Evolutionary conservation across 30 jellyfish, hydroid and myxozoan genomes (phyloP).

Genomic region (Chironex yamaguchii): DNA sequence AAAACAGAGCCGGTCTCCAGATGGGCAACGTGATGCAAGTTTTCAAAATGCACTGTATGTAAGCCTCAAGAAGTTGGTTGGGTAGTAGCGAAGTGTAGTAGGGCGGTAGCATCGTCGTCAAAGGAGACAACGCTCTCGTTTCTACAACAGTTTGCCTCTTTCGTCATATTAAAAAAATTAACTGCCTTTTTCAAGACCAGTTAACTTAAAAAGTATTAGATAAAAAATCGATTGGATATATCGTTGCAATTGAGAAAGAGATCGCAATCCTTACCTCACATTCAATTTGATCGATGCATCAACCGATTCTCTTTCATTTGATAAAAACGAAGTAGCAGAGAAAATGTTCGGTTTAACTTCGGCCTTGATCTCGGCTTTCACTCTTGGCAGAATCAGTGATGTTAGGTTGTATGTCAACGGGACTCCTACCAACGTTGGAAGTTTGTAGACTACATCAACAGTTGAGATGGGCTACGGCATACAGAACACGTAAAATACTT

Average conservation of each 20-base stretch:
- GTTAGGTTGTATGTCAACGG: constrained; percentile 70
- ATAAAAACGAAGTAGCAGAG: constrained; percentile 30
- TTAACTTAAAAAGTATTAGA: too few relatives aligned
- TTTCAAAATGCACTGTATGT: too few relatives aligned
- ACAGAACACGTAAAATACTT: neutral
- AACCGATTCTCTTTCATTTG: constrained; percentile 19
- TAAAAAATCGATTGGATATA: too few relatives aligned
- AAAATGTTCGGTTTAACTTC: constrained; percentile 53
- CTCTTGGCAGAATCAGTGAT: constrained; percentile 36
- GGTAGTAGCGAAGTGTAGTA: too few relatives aligned
- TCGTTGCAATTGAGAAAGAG: neutral
- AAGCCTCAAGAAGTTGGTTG: too few relatives aligned
- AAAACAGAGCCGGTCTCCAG: too few relatives aligned
- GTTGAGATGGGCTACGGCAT: constrained; percentile 66
- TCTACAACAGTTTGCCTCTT: too few relatives aligned
- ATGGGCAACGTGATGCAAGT: too few relatives aligned
- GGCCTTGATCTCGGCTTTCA: constrained; percentile 7
- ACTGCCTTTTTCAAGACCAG: too few relatives aligned
- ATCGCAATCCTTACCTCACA: constrained; percentile 25
- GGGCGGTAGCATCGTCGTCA: too few relatives aligned
- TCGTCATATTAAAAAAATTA: too few relatives aligned
- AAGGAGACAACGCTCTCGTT: too few relatives aligned
- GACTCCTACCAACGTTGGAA: constrained; percentile 69
- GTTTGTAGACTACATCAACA: constrained; percentile 69
- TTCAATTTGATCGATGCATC: constrained; percentile 45